Conservation (phyloP, 1,140 invertebrate species). For the Teleopsis dalmanni region DNA sequence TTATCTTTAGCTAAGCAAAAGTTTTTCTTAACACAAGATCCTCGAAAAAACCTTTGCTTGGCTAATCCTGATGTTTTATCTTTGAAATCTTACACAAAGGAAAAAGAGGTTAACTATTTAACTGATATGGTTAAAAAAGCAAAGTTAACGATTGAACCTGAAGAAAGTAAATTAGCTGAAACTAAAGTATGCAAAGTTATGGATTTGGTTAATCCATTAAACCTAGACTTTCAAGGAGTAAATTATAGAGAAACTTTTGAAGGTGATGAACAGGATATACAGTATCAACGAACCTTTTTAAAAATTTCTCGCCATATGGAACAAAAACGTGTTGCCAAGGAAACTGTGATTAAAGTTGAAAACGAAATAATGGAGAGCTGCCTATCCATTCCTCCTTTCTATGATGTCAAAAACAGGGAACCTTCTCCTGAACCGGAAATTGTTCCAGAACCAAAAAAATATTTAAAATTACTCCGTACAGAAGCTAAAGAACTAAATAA, state of each 20-base stretch:
- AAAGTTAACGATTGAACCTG: slow-evolving; percentile 30
- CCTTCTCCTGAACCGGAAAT: not conserved
- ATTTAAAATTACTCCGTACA: slow-evolving; percentile 25
- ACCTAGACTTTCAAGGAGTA: slow-evolving; percentile 37
- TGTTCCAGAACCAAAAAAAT: slow-evolving; percentile 2
- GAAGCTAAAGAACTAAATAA: slow-evolving; percentile 26
- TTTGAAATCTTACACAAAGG: slow-evolving; percentile 15
- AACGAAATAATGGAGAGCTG: slow-evolving; percentile 23
- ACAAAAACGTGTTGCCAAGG: slow-evolving; percentile 18
- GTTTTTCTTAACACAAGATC: slow-evolving; percentile 40
- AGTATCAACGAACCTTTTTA: slow-evolving; percentile 31
- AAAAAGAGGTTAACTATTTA: slow-evolving; percentile 23
- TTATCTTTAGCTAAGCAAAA: slow-evolving; percentile 26
- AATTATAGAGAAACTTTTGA: slow-evolving; percentile 37
- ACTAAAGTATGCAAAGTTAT: slow-evolving; percentile 35
- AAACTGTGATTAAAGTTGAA: slow-evolving; percentile 22
- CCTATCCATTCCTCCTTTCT: slow-evolving; percentile 10
- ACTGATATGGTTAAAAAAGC: slow-evolving; percentile 31
- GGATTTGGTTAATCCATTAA: slow-evolving; percentile 35
- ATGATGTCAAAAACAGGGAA: not conserved
- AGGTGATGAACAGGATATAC: slow-evolving; percentile 32
- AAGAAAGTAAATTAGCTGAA: slow-evolving; percentile 24
- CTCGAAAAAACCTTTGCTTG: slow-evolving; percentile 26
- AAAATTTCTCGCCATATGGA: slow-evolving; percentile 27
- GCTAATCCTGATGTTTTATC: slow-evolving; percentile 28